Conservation (phyloP, 37 sponge, comb jelly and placozoan species). For the Theonella swinhoei region DNA sequence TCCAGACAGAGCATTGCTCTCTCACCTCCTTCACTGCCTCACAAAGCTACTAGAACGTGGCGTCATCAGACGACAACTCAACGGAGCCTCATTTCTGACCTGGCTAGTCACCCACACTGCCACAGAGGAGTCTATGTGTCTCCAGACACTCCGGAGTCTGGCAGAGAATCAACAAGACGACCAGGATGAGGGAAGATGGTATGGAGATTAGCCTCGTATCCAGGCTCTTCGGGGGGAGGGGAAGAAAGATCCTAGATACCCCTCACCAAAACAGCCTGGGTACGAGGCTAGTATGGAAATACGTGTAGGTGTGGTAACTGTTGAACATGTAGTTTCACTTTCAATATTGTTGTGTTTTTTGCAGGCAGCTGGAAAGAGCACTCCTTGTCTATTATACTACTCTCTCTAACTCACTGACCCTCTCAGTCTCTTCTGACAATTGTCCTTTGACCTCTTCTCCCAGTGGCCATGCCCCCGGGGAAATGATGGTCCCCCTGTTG, state of each 20-base stretch:
- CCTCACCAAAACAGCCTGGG: no score
- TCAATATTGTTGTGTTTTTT: no score
- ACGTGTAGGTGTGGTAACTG: no score
- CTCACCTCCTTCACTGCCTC: slow-evolving; percentile 19
- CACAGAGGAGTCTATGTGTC: slow-evolving; percentile 9
- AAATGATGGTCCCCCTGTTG: no score
- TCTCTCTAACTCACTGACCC: no score
- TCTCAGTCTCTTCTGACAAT: no score
- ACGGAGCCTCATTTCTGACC: slow-evolving; percentile 2
- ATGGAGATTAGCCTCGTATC: no score
- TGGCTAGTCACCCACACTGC: slow-evolving; percentile 1
- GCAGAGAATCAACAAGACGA: not conserved
- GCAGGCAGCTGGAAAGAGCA: not conserved
- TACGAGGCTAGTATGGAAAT: no score
- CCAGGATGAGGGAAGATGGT: not conserved
- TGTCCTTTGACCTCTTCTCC: not conserved
- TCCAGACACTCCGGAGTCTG: slow-evolving; percentile 4
- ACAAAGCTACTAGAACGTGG: not conserved
- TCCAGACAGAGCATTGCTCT: slow-evolving; percentile 16
- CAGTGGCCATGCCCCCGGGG: no score
- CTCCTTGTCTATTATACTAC: not conserved
- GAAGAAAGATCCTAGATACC: no score
- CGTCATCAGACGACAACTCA: not conserved
- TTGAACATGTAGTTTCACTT: no score
- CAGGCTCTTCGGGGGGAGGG: no score